Evolutionary conservation across 2,113 vertebrate genomes (phyloP).

Genomic region (Pitta sordida): DNA sequence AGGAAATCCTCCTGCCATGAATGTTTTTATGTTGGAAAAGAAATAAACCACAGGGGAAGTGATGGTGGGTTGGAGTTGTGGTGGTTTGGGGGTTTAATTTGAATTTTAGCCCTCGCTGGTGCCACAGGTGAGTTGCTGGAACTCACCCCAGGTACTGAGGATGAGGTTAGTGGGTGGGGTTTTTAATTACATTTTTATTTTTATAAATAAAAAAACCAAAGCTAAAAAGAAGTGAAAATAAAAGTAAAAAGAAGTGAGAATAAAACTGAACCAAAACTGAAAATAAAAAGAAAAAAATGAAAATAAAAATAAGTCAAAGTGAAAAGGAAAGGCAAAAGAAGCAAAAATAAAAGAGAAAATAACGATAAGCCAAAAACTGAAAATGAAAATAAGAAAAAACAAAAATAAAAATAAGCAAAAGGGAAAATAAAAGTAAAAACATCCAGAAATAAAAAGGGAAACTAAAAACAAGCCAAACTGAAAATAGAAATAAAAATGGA

Average conservation of each 20-base stretch:
- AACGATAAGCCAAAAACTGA: too few relatives aligned
- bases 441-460: too few relatives aligned
- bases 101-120: neutral
- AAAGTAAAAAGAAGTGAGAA: neutral
- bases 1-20: neutral
- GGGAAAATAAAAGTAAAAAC: too few relatives aligned
- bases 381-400: too few relatives aligned
- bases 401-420: too few relatives aligned
- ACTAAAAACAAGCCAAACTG: too few relatives aligned
- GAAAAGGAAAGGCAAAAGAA: neutral
- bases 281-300: neutral
- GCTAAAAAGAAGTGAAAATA: too few relatives aligned
- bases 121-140: neutral
- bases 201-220: neutral
- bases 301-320: neutral
- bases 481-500: too few relatives aligned
- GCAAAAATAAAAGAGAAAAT: neutral
- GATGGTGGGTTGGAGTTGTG: rapidly evolving
- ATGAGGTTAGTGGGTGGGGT: too few relatives aligned
- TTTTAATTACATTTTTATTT: too few relatives aligned
- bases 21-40: neutral
- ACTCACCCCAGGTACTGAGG: neutral
- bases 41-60: neutral
- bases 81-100: neutral
- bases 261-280: too few relatives aligned